Percentiles rank a stretch among this genome's conserved stretches.
phyloP scores from a whole-genome alignment of 2,888 invertebrate genomes.

The Drosophila colorata region DNA sequence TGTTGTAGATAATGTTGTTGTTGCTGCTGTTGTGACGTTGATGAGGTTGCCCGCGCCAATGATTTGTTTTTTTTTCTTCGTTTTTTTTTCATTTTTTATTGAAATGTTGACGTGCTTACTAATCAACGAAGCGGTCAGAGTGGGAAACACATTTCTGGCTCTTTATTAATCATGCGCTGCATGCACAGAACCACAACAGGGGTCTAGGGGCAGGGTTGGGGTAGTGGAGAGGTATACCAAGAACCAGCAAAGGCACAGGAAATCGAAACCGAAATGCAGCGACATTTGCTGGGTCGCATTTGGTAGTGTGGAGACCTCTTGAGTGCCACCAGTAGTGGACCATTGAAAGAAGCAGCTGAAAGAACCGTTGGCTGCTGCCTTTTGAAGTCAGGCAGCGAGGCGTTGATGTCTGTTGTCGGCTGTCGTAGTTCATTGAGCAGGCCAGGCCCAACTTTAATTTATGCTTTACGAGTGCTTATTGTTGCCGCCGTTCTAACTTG shows the following conservation, averaged over 20 bases:
- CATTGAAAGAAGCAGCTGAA: conserved; percentile 5
- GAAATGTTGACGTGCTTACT: conserved; percentile 77
- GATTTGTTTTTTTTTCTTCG: conserved; percentile 39
- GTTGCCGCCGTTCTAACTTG: conserved; percentile 38
- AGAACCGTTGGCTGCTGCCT: conserved; percentile 32
- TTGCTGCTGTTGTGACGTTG: conserved; percentile 57
- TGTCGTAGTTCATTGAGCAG: conserved; percentile 63
- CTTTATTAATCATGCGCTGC: conserved; percentile 74
- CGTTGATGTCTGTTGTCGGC: background rate
- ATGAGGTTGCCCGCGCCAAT: conserved; percentile 66
- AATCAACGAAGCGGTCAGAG: conserved; percentile 65
- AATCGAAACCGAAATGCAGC: conserved; percentile 65
- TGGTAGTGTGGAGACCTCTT: background rate
- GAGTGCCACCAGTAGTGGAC: background rate
- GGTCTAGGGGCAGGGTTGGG: background rate
- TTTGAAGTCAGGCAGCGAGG: conserved; percentile 16
- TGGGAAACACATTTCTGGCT: conserved; percentile 62
- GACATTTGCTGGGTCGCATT: conserved; percentile 15
- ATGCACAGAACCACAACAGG: conserved; percentile 53
- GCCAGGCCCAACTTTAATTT: conserved; percentile 64
- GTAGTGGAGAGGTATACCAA: background rate
- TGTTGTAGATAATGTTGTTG: conserved; percentile 22
- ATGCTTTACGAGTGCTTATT: conserved; percentile 62
- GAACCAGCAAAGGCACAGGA: conserved; percentile 48
- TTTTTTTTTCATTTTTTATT: conserved; percentile 52